Evolutionary conservation across 2,113 vertebrate genomes (phyloP).

Genomic region (Passer domesticus): DNA sequence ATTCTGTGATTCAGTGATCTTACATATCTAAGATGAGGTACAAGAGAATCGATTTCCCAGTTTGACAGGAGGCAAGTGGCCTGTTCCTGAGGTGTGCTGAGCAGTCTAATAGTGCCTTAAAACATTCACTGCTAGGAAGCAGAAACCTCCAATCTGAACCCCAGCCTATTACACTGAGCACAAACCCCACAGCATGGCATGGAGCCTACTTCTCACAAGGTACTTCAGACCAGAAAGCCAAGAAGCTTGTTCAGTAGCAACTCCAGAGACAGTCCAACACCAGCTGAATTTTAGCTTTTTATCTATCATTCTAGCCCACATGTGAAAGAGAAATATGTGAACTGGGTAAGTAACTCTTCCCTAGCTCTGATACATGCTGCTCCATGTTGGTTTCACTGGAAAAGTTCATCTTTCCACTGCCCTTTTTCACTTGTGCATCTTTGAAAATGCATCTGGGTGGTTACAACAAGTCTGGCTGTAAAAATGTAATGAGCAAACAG

Average conservation of each 20-base stretch:
- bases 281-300: neutral
- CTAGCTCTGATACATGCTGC: neutral
- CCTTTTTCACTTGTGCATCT: neutral
- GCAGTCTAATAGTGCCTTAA: neutral
- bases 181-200: neutral
- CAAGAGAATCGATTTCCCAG: neutral
- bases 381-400: neutral
- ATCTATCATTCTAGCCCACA: neutral
- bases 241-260: neutral
- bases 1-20: neutral
- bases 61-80: neutral
- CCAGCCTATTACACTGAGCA: neutral
- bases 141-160: neutral
- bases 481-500: neutral
- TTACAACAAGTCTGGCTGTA: neutral
- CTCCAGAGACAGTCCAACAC: neutral
- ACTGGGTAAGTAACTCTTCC: neutral
- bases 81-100: neutral
- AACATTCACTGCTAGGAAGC: neutral
- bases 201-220: neutral
- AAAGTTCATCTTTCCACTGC: neutral
- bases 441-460: neutral
- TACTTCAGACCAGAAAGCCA: neutral
- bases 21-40: neutral
- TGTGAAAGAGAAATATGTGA: neutral